Evolutionary conservation across 2,797 vertebrate species (phyloP), one percentile per base, ranked within the genome.

Genomic region (Tragelaphus oryx): DNA sequence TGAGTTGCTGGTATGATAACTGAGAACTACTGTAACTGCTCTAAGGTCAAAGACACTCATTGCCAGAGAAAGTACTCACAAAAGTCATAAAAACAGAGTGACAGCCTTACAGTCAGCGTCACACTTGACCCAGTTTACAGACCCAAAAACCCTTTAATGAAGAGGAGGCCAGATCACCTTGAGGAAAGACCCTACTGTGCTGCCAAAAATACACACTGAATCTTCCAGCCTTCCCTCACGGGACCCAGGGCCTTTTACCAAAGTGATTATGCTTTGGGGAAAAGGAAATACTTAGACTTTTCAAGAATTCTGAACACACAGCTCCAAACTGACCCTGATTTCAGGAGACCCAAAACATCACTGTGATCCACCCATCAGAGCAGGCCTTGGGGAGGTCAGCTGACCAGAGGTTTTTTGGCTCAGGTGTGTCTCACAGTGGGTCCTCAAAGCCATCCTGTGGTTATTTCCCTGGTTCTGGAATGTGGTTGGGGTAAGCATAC

Each of bases 251-350:
- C 44, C 60, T 87, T 71, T 74, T 10, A 71, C 52, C 41, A 16
- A 11, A 6, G n/a, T 86, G 48, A 41, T 87, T 41, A 74, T 59
- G 62, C 62, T n/a, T 41, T 52, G 18, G 44, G 50, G 52, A 71
- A 93, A 74, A 87, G 17, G 46, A 86, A 62, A 81, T 81, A 87
- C 81, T 81, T 81, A 93, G 62, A n/a, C n/a, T 93, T 74, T 87
- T 74, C 44, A 81, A 54, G 76, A 81, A 80, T 81, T 74, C 50
- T 59, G 33, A 87, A 59, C 44, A 74, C n/a, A 2, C 60, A 78
- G 16, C 71, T 78, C 57, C 44, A 30, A 92, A 54, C 57, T 65
- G 46, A 92, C 10, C 41, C 57, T 62, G 62, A 65, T 86, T 65
- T 37, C 57, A 65, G 37, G 57, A 54, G 81, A 85, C 62, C 52